phyloP scores from a whole-genome alignment of 23 tunicate genomes.

The Ascidia mentula region DNA sequence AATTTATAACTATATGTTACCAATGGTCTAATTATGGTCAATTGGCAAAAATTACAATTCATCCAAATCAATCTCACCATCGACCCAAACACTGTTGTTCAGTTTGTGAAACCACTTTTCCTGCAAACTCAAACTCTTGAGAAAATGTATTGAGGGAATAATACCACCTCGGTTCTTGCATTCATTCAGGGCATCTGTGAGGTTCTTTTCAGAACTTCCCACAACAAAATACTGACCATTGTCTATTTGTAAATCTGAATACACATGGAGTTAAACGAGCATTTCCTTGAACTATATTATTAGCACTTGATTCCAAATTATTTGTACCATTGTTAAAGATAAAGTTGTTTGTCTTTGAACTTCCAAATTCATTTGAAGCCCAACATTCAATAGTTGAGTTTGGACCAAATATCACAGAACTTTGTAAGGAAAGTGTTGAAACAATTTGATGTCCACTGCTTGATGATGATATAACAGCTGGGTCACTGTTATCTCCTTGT shows the following conservation, averaged over 20 bases:
- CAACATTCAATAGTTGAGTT: background rate
- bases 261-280: background rate
- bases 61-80: background rate
- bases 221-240: background rate
- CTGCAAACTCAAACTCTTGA: background rate
- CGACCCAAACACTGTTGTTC: background rate
- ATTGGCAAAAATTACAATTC: no score
- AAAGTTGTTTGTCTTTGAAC: background rate
- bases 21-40: no score
- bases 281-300: background rate
- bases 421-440: background rate
- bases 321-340: background rate
- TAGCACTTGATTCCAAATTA: background rate
- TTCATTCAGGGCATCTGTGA: background rate
- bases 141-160: background rate
- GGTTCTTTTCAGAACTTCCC: background rate
- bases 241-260: background rate
- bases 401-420: background rate
- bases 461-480: background rate
- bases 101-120: background rate
- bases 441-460: background rate
- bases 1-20: background rate
- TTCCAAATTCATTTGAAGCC: constrained; percentile 6
- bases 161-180: background rate
- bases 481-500: background rate